Conservation (phyloP, 2,113 vertebrate genomes). For the Myxocyprinus asiaticus region DNA sequence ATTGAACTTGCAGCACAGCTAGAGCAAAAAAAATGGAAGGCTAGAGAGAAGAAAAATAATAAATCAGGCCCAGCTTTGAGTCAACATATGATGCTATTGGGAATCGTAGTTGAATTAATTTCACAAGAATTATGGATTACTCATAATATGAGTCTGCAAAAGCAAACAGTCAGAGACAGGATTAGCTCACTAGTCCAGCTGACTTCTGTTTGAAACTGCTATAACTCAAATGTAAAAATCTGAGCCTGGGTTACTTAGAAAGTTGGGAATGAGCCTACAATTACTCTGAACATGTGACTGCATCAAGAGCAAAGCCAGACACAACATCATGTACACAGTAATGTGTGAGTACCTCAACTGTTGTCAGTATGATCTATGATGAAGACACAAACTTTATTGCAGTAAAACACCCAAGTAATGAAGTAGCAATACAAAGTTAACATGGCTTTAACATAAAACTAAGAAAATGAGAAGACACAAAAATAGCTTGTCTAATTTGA, state of each 20-base stretch:
- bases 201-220: slow-evolving; percentile 68
- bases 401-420: not conserved
- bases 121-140: slow-evolving; percentile 86
- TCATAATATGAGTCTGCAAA: slow-evolving; percentile 86
- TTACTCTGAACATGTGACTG: slow-evolving; percentile 2
- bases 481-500: no score
- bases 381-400: no score
- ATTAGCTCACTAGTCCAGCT: slow-evolving; percentile 85
- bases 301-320: slow-evolving; percentile 5
- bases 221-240: slow-evolving; percentile 44
- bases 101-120: slow-evolving; percentile 85
- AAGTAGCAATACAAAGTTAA: not conserved
- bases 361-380: no score
- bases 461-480: not conserved
- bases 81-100: slow-evolving; percentile 90
- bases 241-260: slow-evolving; percentile 12
- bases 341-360: not conserved
- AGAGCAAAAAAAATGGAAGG: slow-evolving; percentile 1
- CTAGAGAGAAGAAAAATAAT: slow-evolving; percentile 69
- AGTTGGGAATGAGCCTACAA: slow-evolving; percentile 27
- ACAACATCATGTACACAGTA: slow-evolving; percentile 16
- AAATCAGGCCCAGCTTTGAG: slow-evolving; percentile 81
- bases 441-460: not conserved
- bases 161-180: slow-evolving; percentile 85
- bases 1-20: slow-evolving; percentile 1